Base-by-base conservation (phyloP, 2,888 invertebrate genomes). In the Pyrocoelia pectoralis region DNA sequence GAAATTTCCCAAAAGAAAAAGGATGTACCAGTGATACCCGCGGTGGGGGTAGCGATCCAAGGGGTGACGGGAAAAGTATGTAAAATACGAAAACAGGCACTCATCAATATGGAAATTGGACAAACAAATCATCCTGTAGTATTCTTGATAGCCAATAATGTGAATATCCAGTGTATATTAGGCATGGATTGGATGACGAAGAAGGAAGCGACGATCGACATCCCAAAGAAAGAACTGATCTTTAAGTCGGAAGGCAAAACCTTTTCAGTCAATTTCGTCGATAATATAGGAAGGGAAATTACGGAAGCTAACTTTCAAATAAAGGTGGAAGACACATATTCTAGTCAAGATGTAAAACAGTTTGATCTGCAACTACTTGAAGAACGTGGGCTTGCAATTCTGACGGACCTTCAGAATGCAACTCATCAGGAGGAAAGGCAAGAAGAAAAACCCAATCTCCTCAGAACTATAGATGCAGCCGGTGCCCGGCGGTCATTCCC, bases 61-160 rank as follows among this genome's bases (percentile, higher is more conserved):
- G 50, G 50, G 9, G 50, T 50, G 9, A 50, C 50, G 2, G 24
- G 50, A 9, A 50, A n/a, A 50, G 19, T 28, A 28, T 13, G 8
- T 2, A 50, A 50, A 12, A 14, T 50, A 3, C 18, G 10, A 12
- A 28, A 50, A 24, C 24, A 50, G 13, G 33, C 13, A 5, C 13
- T 29, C 8, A 10, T 50, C 1, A 50, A 24, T 10, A 14, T 13
- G 12, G 1, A 8, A 2, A 13, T 29, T 28, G 50, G 33, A 12
- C 1, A 15, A 4, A 6, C n/a, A n/a, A 12, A 2, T 8, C n/a
- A 24, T 24, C 13, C 3, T 3, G 48, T 48, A 9, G n/a, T 17
- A 18, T 48, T 48, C 9, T 14, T 48, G n/a, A 14, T 48, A 48
- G 48, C 18, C 2, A 14, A 14, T 5, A 14, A 48, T 18, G 2